Base-by-base conservation (phyloP, 2,113 vertebrate species). In the Mormoops blainvillei region DNA sequence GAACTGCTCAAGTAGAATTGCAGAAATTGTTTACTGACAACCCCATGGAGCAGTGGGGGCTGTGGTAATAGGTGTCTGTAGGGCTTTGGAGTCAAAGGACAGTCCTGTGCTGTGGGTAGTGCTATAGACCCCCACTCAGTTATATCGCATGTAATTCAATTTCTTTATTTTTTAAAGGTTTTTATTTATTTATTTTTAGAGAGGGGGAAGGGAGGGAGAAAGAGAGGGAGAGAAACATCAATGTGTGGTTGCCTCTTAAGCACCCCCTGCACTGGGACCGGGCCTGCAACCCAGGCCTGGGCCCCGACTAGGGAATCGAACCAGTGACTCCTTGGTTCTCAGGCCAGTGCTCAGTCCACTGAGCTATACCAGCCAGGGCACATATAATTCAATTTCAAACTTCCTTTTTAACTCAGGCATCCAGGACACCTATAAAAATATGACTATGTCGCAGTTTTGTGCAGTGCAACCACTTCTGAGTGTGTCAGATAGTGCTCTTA, bases 401-500 rank as follows among this genome's bases (percentile, higher is more conserved):
- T 92, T 94, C 6, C 15, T 70, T 74, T 80, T 74, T 93, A 68
- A 85, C 19, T 19, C 5, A 24, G 76, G 48, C 50, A 87, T 48
- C 67, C 73, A 91, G 67, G 86, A 84, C 38, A 78, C 20, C 45
- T 54, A 4, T 48, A 89, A 84, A 56, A 94, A 87, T 45, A 31
- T 63, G 50, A 68, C 91, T 31, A 67, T 87, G 61, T 76, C 63
- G 67, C 45, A 77, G 11, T 54, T 65, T 43, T 45, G 50, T 87
- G 68, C 33, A n/a, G 58, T 67, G 19, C 36, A 63, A 10, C 24
- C 24, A 36, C 58, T 91, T 93, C 20, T 77, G 43, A 76, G 33
- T 90, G 41, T 96, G 45, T 87, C 50, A 77, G 58, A 56, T 92
- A 61, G 81, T 50, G 45, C 56, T 96, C 8, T 86, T 92, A 70